Base-by-base conservation (phyloP, 2,888 invertebrate species). In the Tribolium freemani region DNA sequence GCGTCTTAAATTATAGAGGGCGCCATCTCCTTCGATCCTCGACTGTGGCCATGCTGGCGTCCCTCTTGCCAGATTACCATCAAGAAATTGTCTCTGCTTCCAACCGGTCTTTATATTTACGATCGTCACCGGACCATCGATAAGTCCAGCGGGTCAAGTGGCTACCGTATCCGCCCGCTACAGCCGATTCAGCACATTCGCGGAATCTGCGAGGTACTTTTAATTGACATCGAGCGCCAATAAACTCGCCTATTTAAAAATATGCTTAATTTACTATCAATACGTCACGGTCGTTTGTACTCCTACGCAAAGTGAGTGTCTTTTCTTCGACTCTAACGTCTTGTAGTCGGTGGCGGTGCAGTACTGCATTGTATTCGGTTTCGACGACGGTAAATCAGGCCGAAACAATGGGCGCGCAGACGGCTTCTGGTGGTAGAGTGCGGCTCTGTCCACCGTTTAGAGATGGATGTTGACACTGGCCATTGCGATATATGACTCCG, bases 281-380 rank as follows among this genome's bases (percentile, higher is more conserved):
- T 67, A 56, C 57, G 48, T 67, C 56, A 63, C 13, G 31, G 38
- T 63, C 51, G 63, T 63, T 63, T 63, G 69, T 51, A 60, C 60
- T 60, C 69, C 69, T 45, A 69, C 69, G 69, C 69, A 60, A 60
- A 26, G 53, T 60, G 53, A 69, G 60, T 60, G 60, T 53, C 50
- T 58, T 69, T 60, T 69, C 69, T 58, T 58, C 51, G 69, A 60
- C 64, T 61, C 73, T 73, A 73, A 69, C 48, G 73, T 73, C 69
- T 73, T 73, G 69, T 64, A 58, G 54, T 58, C 38, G 31, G 20
- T 21, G 46, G 48, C 67, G 73, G 82, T 84, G 82, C 82, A 81
- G 81, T 83, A 82, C 81, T 82, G 82, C 83, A 84, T 84, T 84
- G 84, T 84, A 83, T 84, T 84, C 83, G 74, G 76, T 76, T 77